Evolutionary conservation across 2,888 invertebrate genomes (phyloP).

Genomic region (Caenorhabditis uteleia): DNA sequence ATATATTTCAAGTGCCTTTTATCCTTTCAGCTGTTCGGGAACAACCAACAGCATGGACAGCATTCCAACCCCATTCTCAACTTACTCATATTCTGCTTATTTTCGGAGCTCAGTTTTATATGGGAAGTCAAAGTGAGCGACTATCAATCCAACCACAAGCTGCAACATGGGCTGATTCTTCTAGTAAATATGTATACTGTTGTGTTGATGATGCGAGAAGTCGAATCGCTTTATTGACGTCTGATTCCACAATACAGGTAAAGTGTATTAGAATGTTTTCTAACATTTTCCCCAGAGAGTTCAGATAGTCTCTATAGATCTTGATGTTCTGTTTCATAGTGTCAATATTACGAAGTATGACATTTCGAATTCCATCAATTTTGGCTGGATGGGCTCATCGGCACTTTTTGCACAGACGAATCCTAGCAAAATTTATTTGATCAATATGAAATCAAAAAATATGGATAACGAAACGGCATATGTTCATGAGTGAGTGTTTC

Average conservation of each 20-base stretch:
- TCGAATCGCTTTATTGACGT: slow-evolving; percentile 34
- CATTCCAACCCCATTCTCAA: slow-evolving; percentile 41
- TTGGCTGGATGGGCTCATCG: slow-evolving; percentile 35
- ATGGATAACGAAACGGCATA: slow-evolving; percentile 12
- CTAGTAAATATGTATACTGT: slow-evolving; percentile 23
- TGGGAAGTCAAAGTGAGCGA: slow-evolving; percentile 48
- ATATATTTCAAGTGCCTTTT: background rate
- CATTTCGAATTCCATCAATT: slow-evolving; percentile 23
- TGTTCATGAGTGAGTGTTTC: slow-evolving; percentile 35
- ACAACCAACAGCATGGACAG: slow-evolving; percentile 44
- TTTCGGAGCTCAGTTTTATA: slow-evolving; percentile 39
- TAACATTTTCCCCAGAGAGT: background rate
- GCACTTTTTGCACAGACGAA: slow-evolving; percentile 31
- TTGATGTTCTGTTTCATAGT: slow-evolving; percentile 19
- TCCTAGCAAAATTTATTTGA: no score
- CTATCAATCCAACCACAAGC: slow-evolving; percentile 27
- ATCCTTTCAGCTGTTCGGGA: slow-evolving; percentile 26
- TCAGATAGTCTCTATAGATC: slow-evolving; percentile 36
- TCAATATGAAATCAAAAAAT: slow-evolving; percentile 20
- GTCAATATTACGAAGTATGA: slow-evolving; percentile 14
- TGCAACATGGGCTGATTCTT: slow-evolving; percentile 24
- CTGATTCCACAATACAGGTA: slow-evolving; percentile 27
- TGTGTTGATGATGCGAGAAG: slow-evolving; percentile 27
- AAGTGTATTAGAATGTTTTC: background rate
- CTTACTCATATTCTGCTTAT: slow-evolving; percentile 45